These are phyloP conservation scores for Podarcis lilfordi DNA, from an alignment of 2,797 vertebrate species.

Conservation along the genomic window DNA sequence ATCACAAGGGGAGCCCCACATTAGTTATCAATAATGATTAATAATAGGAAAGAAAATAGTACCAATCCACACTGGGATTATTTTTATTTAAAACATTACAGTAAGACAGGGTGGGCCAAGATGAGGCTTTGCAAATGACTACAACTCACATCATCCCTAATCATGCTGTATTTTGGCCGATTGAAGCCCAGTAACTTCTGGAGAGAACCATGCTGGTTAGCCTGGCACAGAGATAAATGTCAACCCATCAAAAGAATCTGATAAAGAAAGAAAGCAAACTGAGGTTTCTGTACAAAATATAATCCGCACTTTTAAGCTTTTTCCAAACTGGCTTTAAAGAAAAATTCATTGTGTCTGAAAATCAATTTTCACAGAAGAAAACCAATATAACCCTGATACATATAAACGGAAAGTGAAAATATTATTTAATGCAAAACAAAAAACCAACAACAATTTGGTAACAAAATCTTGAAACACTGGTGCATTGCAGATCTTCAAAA, in stretches of 20 bases:
- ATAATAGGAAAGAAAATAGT: constrained; percentile 37
- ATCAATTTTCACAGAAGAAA: background rate
- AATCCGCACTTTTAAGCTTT: background rate
- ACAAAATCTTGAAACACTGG: background rate
- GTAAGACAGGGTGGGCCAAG: too few species aligned
- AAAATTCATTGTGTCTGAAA: background rate
- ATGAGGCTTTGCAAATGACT: too few species aligned
- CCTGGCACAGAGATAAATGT: background rate
- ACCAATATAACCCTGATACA: background rate
- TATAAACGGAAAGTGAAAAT: background rate
- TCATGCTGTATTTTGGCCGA: too few species aligned
- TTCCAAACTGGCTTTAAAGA: background rate
- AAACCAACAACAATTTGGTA: background rate
- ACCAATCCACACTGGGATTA: constrained; percentile 20
- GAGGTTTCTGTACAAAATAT: background rate
- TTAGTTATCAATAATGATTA: background rate
- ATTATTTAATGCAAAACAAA: background rate
- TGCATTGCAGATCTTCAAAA: constrained; percentile 14
- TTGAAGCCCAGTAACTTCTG: too few species aligned
- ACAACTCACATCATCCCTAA: too few species aligned
- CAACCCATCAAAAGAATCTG: background rate
- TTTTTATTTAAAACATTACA: background rate
- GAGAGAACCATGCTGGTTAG: too few species aligned
- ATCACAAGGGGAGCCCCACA: too few species aligned
- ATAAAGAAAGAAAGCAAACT: background rate